These are phyloP conservation scores for Heterotilapia buettikoferi DNA, from an alignment of 2,113 vertebrate species.

Conservation along the genomic window DNA sequence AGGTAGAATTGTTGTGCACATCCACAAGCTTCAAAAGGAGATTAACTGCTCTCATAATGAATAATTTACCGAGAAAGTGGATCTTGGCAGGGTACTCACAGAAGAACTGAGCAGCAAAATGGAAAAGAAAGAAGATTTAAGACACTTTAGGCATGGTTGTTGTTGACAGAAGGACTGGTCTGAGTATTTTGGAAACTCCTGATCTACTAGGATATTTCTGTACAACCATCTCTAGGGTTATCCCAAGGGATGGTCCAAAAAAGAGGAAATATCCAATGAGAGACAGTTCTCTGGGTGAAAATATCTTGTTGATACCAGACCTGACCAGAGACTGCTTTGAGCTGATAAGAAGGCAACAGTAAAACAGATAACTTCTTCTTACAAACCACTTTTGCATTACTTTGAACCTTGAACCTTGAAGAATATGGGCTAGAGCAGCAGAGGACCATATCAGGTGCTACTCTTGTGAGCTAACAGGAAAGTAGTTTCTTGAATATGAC, in stretches of 20 bases:
- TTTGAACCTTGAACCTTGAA: background rate
- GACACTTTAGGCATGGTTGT: background rate
- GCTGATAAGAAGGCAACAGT: background rate
- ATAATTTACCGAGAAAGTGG: background rate
- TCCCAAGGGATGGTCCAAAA: background rate
- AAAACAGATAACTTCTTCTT: background rate
- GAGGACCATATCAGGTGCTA: background rate
- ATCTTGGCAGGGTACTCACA: background rate
- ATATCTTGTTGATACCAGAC: background rate
- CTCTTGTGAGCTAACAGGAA: background rate
- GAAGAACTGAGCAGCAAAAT: background rate
- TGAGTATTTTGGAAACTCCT: background rate
- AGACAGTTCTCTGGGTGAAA: background rate
- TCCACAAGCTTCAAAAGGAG: background rate
- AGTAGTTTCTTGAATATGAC: background rate
- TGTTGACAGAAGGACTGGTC: background rate
- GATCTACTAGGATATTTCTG: background rate
- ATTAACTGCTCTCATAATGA: background rate
- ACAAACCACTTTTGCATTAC: background rate
- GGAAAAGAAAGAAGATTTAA: background rate
- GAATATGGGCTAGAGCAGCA: background rate
- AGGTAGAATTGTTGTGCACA: background rate
- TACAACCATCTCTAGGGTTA: background rate
- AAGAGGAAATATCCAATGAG: background rate
- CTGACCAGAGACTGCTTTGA: background rate